Evolutionary conservation across 2,888 invertebrate species (phyloP), one percentile per base, ranked within the genome.

Genomic region (Tenthredo distinguenda): DNA sequence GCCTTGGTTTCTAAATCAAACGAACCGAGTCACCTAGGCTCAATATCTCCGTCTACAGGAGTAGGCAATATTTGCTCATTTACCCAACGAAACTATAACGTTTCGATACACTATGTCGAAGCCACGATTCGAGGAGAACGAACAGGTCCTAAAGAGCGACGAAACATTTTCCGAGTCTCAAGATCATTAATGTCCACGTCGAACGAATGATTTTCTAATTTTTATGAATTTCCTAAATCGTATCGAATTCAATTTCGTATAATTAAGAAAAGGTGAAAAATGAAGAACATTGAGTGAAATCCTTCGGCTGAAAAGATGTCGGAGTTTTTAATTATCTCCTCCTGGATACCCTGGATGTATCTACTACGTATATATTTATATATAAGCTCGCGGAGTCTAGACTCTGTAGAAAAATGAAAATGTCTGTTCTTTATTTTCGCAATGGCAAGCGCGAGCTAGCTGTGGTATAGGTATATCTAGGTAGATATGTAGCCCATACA

Each of bases 1-100:
- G 77, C 55, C 31, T 55, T 77, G 31, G 77, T 77, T 77, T 31
- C 77, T n/a, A 50, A 77, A 26, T 77, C 77, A 77, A 77, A 77
- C 77, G 77, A 55, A 55, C 55, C 55, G 34, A 77, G 77, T 77
- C 31, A 77, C 9, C 47, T 55, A 12, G 4, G 74, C 43, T 74
- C 26, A 26, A 43, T 26, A 68, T 26, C 18, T 31, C 31, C 15
- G 21, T 12, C 68, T 68, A 68, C 26, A 62, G 9, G 26, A 62
- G 2, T 10, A 62, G 18, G 68, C 34, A 68, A 31, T 34, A 68
- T 68, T 68, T 68, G 12, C 34, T 68, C 15, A 68, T 68, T 68
- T 68, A 34, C 15, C 1, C 15, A 68, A 15, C 68, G 18, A 7
- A 65, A 68, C 34, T 68, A 47, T 15, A 15, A 34, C 15, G 12